Percentiles rank a stretch among this genome's conserved stretches.
These are phyloP conservation scores for Gibbula magus DNA, from an alignment of 2,888 invertebrate species.

Conservation along the genomic window DNA sequence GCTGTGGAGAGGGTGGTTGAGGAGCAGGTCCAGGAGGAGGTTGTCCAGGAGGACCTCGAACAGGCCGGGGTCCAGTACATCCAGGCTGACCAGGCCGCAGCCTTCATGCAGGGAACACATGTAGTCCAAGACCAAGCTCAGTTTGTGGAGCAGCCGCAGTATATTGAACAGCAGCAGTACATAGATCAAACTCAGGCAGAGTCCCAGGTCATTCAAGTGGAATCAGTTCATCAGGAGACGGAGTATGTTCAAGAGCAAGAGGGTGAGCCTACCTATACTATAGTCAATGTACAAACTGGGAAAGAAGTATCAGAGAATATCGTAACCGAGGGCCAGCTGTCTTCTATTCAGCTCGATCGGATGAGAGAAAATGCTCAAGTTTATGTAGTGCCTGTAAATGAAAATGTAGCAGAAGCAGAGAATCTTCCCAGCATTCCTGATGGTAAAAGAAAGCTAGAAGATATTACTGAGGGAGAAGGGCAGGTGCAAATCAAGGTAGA, in stretches of 20 bases:
- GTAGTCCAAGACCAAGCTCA: not conserved
- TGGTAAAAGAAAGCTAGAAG: conserved; percentile 11
- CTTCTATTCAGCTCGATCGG: not conserved
- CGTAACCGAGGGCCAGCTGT: not conserved
- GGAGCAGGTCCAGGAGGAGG: conserved; percentile 21
- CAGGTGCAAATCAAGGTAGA: conserved; percentile 3
- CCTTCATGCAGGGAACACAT: not conserved
- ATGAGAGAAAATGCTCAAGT: not conserved
- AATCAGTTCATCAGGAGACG: not conserved
- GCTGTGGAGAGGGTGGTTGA: not conserved
- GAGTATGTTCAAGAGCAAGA: not conserved
- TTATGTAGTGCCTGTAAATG: not conserved
- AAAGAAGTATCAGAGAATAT: not conserved
- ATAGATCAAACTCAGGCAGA: not conserved
- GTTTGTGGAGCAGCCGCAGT: not conserved
- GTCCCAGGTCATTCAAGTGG: not conserved
- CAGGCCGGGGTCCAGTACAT: not conserved
- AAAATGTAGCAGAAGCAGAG: not conserved
- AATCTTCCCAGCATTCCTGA: conserved; percentile 3
- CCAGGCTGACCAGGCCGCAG: not conserved
- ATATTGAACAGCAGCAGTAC: not conserved
- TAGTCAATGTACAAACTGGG: not conserved
- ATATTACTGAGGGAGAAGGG: not conserved
- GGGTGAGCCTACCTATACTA: not conserved
- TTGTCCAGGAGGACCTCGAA: not conserved